Evolutionary conservation across 2,113 vertebrate genomes (phyloP).

Genomic region (Pipra filicauda): DNA sequence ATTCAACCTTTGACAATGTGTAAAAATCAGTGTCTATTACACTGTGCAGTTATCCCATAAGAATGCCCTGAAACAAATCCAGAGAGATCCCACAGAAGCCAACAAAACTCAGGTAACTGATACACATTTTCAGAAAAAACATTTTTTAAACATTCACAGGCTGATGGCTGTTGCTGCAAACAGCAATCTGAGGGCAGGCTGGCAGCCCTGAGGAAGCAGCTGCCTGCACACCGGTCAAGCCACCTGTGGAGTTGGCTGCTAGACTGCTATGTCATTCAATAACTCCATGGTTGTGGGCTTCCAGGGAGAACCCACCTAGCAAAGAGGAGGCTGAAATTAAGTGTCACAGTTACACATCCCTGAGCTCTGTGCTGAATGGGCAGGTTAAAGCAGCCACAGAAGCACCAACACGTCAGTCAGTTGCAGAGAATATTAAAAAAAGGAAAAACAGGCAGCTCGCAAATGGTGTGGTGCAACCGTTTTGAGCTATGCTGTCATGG

Average conservation of each 20-base stretch:
- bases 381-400: background rate
- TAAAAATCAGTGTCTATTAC: background rate
- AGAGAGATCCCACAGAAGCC: background rate
- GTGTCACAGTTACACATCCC: background rate
- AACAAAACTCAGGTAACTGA: background rate
- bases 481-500: background rate
- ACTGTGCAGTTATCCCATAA: background rate
- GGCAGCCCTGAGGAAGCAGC: background rate
- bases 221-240: rapidly evolving
- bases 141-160: rapidly evolving
- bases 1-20: background rate
- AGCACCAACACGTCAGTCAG: background rate
- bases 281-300: background rate
- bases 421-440: background rate
- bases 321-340: background rate
- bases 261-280: background rate
- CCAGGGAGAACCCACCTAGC: background rate
- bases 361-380: background rate
- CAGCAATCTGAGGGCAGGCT: background rate
- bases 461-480: background rate
- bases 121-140: background rate
- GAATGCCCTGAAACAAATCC: background rate
- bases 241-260: background rate
- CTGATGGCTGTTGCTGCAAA: background rate
- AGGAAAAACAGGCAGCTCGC: background rate